Conservation (phyloP, 2,797 vertebrate species). For the Cercopithecus petaurista region DNA sequence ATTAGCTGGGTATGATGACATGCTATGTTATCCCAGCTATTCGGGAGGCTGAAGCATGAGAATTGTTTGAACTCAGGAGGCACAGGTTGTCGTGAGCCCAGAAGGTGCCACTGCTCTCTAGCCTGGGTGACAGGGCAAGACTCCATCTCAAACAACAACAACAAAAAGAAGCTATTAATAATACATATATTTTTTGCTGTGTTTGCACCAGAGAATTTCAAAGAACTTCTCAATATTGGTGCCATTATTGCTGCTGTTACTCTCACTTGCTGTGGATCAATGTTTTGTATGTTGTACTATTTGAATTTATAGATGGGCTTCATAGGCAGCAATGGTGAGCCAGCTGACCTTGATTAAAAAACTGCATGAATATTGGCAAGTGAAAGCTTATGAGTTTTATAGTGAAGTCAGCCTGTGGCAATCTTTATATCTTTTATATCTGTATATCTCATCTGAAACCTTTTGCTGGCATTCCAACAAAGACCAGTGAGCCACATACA, state of each 20-base stretch:
- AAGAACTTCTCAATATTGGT: not conserved
- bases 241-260: rapidly evolving
- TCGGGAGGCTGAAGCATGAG: no score
- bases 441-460: not conserved
- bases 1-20: no score
- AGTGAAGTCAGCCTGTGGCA: no score
- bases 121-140: no score
- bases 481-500: rapidly evolving
- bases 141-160: no score
- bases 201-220: not conserved
- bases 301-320: not conserved
- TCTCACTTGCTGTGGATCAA: not conserved
- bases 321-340: rapidly evolving
- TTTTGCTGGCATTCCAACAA: not conserved
- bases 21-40: no score
- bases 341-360: not conserved
- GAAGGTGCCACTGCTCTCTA: no score
- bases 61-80: no score
- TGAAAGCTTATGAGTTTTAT: not conserved
- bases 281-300: rapidly evolving
- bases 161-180: not conserved
- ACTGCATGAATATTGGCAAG: not conserved
- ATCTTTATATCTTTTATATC: not conserved
- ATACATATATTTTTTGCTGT: not conserved
- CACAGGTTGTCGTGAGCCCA: no score